Evolutionary conservation across 2,797 vertebrate genomes (phyloP), one percentile per base, ranked within the genome.

Genomic region (Gobionotothen gibberifrons): DNA sequence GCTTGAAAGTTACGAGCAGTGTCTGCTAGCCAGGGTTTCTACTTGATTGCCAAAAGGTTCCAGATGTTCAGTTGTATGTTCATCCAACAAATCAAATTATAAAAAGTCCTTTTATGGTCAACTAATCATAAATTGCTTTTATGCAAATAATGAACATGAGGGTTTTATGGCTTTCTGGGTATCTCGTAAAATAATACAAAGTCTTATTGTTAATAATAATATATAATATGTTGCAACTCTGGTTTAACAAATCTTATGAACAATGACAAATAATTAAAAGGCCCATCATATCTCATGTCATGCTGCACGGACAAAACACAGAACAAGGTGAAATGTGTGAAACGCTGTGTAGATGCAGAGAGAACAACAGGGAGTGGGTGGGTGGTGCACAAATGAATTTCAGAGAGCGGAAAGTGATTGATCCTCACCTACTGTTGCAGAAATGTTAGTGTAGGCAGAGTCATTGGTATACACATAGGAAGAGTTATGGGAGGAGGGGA

Each of bases 391-490:
- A 26, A 53, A 67, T 78, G 56, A 83, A 78, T 74, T 62, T 79
- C 57, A 88, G 84, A 70, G 79, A 87, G 78, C 60, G 52, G 26
- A 70, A 47, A 85, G 73, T 71, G 60, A 39, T 7, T 36, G 73
- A 81, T 94, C 90, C 98, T 99, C 98, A 99, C 98, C 98, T 97
- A 99, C 96, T 76, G 96, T 97, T 80, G 97, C 97, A 91, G 97
- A 98, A 95, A 95, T 95, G 94, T 99, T 98, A 97, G 98, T 96
- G 96, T 97, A 98, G 96, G 97, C 95, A 94, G 98, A 98, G 92
- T 97, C 98, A 97, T 97, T 98, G 96, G 96, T 95, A 96, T 95
- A 96, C 93, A 97, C 97, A 98, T 96, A 97, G 93, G 97, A 95
- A 95, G 96, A 95, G 85, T 97, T 97, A 98, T 96, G 96, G 93